These are phyloP conservation scores for Ceratina japonica DNA, from an alignment of 1,140 invertebrate species.

Conservation along the genomic window DNA sequence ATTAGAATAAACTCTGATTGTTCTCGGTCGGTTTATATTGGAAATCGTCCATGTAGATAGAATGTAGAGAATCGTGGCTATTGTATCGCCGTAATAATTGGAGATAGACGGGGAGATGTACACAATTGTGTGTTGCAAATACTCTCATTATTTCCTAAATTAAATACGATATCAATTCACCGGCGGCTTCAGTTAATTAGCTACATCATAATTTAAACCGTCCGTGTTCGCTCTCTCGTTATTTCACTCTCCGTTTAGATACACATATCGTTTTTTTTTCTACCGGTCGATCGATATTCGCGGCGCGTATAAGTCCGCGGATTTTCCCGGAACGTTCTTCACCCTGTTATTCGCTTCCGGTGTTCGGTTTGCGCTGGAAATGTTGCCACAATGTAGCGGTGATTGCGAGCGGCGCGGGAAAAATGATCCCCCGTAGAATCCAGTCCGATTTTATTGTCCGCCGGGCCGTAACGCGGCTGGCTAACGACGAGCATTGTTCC, in stretches of 20 bases:
- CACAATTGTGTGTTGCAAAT: neutral
- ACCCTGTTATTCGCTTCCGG: neutral
- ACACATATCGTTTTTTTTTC: no score
- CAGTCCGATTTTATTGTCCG: constrained; percentile 32
- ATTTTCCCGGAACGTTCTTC: neutral
- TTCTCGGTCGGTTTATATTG: no score
- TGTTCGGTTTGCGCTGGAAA: neutral
- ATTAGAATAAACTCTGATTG: no score
- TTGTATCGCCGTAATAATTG: neutral
- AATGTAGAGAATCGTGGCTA: neutral
- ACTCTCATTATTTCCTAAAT: neutral
- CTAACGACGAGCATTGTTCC: constrained; percentile 34
- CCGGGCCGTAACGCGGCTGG: neutral
- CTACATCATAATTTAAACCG: neutral
- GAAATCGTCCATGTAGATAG: no score
- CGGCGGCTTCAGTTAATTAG: neutral
- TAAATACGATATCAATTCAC: neutral
- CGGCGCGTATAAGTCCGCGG: neutral
- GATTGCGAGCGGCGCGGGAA: constrained; percentile 6
- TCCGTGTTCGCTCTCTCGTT: neutral
- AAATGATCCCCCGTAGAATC: constrained; percentile 3
- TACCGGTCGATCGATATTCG: neutral
- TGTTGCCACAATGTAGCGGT: constrained; percentile 15
- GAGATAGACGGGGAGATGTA: neutral
- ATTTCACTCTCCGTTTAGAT: neutral